Conservation (phyloP, 2,888 invertebrate species). For the Shargacucullia verbasci region DNA sequence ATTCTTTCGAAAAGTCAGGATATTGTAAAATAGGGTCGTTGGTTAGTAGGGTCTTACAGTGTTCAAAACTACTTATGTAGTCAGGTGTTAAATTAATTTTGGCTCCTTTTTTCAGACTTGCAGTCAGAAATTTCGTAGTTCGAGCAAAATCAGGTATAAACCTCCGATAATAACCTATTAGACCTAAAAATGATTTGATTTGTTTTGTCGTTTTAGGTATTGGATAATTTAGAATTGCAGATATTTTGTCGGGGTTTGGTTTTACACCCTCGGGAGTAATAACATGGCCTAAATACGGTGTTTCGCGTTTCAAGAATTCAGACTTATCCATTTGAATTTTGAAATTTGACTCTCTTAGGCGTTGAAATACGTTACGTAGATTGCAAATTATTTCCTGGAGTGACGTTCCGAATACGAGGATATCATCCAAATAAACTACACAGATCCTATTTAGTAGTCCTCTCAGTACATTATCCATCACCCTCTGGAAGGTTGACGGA, state of each 20-base stretch:
- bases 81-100: neutral
- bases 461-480: neutral
- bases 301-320: conserved; percentile 5
- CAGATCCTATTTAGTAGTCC: neutral
- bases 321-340: too few species aligned
- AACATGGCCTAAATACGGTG: conserved; percentile 5
- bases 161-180: conserved; percentile 3
- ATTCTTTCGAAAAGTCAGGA: too few species aligned
- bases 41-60: neutral
- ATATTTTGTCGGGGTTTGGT: conserved; percentile 11
- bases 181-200: conserved; percentile 8
- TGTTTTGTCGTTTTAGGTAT: conserved; percentile 4
- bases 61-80: neutral
- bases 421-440: conserved; percentile 5
- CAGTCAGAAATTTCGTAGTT: neutral
- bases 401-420: neutral
- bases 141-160: conserved; percentile 6
- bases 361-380: conserved; percentile 1
- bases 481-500: too few species aligned
- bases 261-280: neutral
- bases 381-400: neutral
- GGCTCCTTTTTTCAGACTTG: conserved; percentile 1
- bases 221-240: conserved; percentile 7
- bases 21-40: conserved; percentile 7
- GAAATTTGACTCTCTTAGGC: conserved; percentile 4